Conservation (phyloP, 2,797 vertebrate species). For the Gadopsis marmoratus region DNA sequence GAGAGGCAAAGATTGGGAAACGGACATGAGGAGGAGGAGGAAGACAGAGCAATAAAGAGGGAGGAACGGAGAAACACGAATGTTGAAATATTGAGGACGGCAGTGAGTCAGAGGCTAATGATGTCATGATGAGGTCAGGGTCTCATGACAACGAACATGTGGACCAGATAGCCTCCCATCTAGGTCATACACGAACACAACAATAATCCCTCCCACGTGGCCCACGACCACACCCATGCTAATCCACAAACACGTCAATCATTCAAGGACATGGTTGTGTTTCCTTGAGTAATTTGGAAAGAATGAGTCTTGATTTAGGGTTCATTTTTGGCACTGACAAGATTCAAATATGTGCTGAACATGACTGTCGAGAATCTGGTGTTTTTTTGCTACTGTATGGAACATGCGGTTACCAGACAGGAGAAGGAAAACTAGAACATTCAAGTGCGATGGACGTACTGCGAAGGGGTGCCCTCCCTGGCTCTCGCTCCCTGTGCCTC, state of each 20-base stretch:
- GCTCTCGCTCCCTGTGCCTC: conserved; percentile 66
- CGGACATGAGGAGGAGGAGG: conserved; percentile 15
- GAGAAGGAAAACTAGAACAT: conserved; percentile 1
- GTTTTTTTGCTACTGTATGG: conserved; percentile 14
- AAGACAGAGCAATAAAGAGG: conserved; percentile 6
- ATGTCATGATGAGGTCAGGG: conserved; percentile 78
- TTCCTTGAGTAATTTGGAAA: conserved; percentile 54
- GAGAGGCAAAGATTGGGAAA: conserved; percentile 33
- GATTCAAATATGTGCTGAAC: conserved; percentile 21
- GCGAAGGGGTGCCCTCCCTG: conserved; percentile 70
- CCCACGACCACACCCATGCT: conserved; percentile 59
- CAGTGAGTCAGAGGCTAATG: conserved; percentile 65
- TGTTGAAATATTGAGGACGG: conserved; percentile 54
- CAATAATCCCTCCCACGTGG: conserved; percentile 44
- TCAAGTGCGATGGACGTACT: conserved; percentile 69
- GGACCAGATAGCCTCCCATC: conserved; percentile 66
- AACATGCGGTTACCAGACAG: not conserved
- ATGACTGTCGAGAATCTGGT: not conserved
- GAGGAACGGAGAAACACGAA: conserved; percentile 26
- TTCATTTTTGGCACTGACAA: conserved; percentile 18
- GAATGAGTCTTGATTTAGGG: conserved; percentile 37
- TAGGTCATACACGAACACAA: conserved; percentile 60
- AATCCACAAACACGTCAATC: conserved; percentile 63
- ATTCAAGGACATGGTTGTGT: conserved; percentile 32
- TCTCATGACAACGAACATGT: conserved; percentile 65